These are phyloP conservation scores for Buceros bicornis DNA, from an alignment of 2,797 vertebrate species.

Conservation along the genomic window DNA sequence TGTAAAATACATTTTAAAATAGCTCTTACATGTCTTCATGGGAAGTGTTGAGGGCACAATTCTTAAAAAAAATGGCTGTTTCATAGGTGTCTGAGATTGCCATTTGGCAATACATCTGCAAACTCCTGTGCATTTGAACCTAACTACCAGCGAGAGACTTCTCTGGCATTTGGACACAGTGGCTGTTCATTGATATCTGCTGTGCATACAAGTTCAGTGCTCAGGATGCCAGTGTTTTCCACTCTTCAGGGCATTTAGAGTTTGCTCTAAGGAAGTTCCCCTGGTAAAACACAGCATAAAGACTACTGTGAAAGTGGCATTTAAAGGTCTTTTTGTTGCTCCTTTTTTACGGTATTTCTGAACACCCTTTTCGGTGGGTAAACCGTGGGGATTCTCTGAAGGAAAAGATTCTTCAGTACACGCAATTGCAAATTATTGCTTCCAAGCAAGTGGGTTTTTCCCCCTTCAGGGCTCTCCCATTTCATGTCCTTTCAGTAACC, in stretches of 20 bases:
- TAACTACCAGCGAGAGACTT: neutral
- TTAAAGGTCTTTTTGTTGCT: neutral
- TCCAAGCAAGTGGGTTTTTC: neutral
- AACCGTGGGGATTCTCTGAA: neutral
- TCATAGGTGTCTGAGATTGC: neutral
- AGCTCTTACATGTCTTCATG: neutral
- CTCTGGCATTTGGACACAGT: neutral
- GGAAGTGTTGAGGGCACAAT: neutral
- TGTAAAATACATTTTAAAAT: neutral
- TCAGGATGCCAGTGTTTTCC: neutral
- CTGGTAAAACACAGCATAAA: neutral
- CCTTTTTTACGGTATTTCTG: neutral
- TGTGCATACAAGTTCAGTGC: neutral
- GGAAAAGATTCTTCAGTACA: neutral
- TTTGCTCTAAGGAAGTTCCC: neutral
- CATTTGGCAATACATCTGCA: neutral
- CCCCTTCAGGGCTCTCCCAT: neutral
- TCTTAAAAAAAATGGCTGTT: neutral
- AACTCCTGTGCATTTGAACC: neutral
- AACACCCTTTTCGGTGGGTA: neutral
- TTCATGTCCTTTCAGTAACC: neutral
- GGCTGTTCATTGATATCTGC: neutral
- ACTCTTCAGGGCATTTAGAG: neutral
- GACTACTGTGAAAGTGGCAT: neutral
- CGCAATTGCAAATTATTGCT: neutral